These are phyloP conservation scores for cattle (Bos taurus) DNA, from an alignment of 2,113 vertebrate species.

Conservation along the genomic window DNA sequence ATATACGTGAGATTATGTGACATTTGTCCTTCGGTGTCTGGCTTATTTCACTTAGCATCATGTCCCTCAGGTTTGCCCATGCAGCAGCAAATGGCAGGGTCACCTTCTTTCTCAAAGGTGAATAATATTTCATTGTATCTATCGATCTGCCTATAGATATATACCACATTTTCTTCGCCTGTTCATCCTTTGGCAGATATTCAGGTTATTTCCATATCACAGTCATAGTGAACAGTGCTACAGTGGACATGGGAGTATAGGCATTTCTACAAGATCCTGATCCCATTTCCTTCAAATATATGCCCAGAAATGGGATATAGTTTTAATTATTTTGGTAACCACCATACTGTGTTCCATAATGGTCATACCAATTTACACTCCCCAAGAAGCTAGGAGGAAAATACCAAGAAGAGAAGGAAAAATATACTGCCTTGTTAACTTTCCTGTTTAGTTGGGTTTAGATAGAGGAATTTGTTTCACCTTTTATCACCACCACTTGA, in stretches of 20 bases:
- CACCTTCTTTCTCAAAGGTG: background rate
- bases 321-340: background rate
- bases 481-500: background rate
- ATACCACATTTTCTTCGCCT: background rate
- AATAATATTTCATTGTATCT: background rate
- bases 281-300: background rate
- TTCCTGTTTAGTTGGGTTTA: background rate
- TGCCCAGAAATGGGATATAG: background rate
- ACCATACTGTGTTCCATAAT: background rate
- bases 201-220: background rate
- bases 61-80: background rate
- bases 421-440: background rate
- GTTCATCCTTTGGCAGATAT: background rate
- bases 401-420: background rate
- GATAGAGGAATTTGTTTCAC: background rate
- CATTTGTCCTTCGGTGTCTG: background rate
- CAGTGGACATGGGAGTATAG: background rate
- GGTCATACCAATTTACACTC: background rate
- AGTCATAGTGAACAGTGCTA: background rate
- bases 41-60: background rate
- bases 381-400: background rate
- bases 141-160: too few species aligned
- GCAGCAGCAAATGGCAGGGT: background rate
- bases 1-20: background rate
- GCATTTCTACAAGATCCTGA: background rate